phyloP scores from a whole-genome alignment of 2,797 vertebrate species.

The Ctenopoma multispine region DNA sequence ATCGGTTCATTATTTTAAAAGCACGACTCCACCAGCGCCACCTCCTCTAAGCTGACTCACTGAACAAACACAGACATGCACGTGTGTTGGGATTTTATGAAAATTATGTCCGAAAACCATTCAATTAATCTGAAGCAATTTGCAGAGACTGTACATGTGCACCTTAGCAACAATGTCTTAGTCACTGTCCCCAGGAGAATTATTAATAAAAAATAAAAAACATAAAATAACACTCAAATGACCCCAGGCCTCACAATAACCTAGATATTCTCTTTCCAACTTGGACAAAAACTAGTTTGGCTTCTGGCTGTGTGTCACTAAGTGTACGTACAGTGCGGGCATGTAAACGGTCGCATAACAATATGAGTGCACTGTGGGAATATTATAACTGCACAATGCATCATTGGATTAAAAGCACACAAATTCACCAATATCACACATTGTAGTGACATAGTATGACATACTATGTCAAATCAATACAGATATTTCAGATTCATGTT shows the following conservation, averaged over 20 bases:
- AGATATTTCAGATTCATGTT: no score
- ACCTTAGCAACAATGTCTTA: conserved; percentile 20
- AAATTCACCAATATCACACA: background rate
- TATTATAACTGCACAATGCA: background rate
- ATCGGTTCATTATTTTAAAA: conserved; percentile 69
- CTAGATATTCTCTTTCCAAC: conserved; percentile 58
- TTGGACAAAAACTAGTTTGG: conserved; percentile 38
- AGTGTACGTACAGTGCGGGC: conserved; percentile 21
- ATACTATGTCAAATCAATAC: background rate
- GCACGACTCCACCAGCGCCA: conserved; percentile 66
- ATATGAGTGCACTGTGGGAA: background rate
- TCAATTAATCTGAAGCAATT: conserved; percentile 48
- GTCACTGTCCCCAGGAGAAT: conserved; percentile 38
- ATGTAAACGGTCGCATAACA: conserved; percentile 7
- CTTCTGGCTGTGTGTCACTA: conserved; percentile 53
- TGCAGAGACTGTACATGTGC: conserved; percentile 20
- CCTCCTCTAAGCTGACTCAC: conserved; percentile 75
- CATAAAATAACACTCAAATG: conserved; percentile 31
- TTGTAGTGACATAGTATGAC: no score
- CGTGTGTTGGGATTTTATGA: conserved; percentile 49
- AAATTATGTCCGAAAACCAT: conserved; percentile 48
- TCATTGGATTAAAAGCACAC: background rate
- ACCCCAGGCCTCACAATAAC: conserved; percentile 57
- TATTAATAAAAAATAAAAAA: conserved; percentile 17
- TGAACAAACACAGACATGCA: conserved; percentile 57